phyloP scores from a whole-genome alignment of 2,888 invertebrate species.

The Ganaspis brasiliensis region DNA sequence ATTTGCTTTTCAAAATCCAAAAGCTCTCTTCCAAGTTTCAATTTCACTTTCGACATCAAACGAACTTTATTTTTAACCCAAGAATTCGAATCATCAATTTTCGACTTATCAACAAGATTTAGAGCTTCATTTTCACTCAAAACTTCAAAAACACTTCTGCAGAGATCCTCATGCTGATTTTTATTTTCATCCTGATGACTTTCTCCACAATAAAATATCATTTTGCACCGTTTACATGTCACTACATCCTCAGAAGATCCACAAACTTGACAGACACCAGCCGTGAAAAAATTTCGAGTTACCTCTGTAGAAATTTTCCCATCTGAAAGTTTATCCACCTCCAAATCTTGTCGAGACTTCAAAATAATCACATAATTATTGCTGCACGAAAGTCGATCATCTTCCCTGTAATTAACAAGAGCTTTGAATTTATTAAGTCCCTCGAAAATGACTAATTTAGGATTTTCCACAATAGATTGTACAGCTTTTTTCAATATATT shows the following conservation, averaged over 20 bases:
- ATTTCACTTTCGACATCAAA: constrained; percentile 59
- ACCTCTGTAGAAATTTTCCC: background rate
- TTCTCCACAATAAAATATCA: background rate
- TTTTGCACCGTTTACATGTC: background rate
- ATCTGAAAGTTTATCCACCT: no score
- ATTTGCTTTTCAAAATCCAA: constrained; percentile 62
- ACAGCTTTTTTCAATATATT: no score
- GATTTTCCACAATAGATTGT: no score
- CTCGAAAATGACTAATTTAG: no score
- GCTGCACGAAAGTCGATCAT: background rate
- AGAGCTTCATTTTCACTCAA: constrained; percentile 40
- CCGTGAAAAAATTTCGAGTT: background rate
- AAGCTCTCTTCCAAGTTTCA: no score
- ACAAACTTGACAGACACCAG: background rate
- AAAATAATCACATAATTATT: background rate
- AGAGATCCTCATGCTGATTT: background rate
- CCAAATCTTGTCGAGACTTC: background rate
- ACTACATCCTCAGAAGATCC: background rate
- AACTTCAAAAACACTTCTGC: constrained; percentile 32
- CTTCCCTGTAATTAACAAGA: background rate
- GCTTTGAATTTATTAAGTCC: no score
- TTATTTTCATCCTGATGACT: background rate
- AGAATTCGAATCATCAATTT: constrained; percentile 33
- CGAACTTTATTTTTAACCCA: constrained; percentile 63
- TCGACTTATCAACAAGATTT: constrained; percentile 42